These are phyloP conservation scores for Galerucella calmariensis DNA, from an alignment of 2,888 invertebrate genomes.

Conservation along the genomic window DNA sequence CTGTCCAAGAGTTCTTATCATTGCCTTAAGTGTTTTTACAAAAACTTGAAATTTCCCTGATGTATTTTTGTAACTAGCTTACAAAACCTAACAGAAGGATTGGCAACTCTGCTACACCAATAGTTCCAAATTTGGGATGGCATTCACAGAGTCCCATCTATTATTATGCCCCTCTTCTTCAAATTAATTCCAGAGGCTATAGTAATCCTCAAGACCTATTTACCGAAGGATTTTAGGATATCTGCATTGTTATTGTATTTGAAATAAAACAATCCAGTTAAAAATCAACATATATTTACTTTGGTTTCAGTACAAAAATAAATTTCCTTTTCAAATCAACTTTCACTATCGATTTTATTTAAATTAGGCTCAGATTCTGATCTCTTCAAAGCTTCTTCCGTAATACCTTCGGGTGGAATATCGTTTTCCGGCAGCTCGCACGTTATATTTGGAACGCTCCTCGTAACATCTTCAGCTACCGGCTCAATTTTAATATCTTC, in stretches of 20 bases:
- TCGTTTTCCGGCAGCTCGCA: conserved; percentile 61
- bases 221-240: too few species aligned
- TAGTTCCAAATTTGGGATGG: too few species aligned
- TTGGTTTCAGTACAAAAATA: neutral
- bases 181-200: too few species aligned
- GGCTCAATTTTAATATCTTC: conserved; percentile 60
- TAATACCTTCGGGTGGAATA: conserved; percentile 53
- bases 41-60: too few species aligned
- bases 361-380: conserved; percentile 72
- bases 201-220: too few species aligned
- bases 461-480: conserved; percentile 65
- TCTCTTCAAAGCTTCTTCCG: conserved; percentile 67
- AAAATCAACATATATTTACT: conserved; percentile 3
- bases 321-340: conserved; percentile 3
- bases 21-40: too few species aligned
- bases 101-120: too few species aligned
- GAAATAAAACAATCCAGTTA: neutral
- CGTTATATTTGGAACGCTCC: conserved; percentile 74
- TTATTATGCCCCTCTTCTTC: too few species aligned
- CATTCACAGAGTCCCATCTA: too few species aligned
- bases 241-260: neutral
- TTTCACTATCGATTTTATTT: conserved; percentile 44
- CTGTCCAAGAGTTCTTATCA: too few species aligned
- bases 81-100: too few species aligned
- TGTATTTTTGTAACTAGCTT: too few species aligned